A percentile compares a stretch with the other conserved stretches of the same genome.
Conservation (phyloP, 2,797 vertebrate genomes). For the Remorina albescens region DNA sequence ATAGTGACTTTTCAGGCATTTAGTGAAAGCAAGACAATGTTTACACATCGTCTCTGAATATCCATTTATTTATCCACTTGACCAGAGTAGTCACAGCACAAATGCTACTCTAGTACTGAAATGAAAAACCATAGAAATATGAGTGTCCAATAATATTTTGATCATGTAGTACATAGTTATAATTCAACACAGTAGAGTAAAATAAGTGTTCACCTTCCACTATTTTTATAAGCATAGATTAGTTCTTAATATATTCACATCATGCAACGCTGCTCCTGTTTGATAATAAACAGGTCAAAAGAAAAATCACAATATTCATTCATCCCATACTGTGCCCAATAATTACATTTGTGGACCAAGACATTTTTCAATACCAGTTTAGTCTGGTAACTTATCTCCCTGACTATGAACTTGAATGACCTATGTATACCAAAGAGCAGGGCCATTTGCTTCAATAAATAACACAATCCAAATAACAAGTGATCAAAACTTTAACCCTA, state of each 20-base stretch:
- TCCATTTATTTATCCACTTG: conserved; percentile 14
- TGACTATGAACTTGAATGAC: neutral
- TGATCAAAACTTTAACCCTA: conserved; percentile 2
- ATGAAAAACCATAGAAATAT: neutral
- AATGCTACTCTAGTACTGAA: conserved; percentile 10
- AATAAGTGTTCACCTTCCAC: neutral
- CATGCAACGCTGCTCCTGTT: neutral
- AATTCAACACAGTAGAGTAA: neutral
- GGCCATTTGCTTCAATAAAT: conserved; percentile 1
- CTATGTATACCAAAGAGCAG: neutral
- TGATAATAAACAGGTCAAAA: neutral
- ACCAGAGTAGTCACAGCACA: conserved; percentile 36
- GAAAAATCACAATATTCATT: neutral
- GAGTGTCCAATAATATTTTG: neutral
- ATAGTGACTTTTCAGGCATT: conserved; percentile 8
- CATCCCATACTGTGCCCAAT: neutral
- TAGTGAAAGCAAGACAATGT: conserved; percentile 23
- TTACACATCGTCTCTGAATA: conserved; percentile 25
- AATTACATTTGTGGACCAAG: neutral
- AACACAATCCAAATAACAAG: neutral
- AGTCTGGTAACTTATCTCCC: neutral
- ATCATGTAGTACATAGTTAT: neutral
- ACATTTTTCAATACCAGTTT: neutral
- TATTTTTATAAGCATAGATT: neutral
- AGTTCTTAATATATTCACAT: too few species aligned